Percentiles rank a stretch among this genome's conserved stretches.
phyloP scores from a whole-genome alignment of 2,113 vertebrate genomes.

The Eptatretus burgeri region DNA sequence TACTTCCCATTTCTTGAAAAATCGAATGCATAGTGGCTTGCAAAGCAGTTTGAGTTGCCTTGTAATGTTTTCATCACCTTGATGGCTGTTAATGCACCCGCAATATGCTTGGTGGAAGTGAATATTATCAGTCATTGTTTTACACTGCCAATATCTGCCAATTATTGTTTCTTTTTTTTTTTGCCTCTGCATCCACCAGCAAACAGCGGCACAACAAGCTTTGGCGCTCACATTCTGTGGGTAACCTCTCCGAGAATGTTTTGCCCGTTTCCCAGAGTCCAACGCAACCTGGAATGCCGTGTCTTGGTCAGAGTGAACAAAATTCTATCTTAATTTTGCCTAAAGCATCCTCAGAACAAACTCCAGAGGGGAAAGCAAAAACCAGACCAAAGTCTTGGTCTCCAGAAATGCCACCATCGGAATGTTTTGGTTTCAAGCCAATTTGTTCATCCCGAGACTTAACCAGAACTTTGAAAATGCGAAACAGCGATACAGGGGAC shows the following conservation, averaged over 20 bases:
- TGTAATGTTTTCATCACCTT: no score
- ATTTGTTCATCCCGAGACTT: not conserved
- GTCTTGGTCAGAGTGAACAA: not conserved
- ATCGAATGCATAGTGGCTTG: not conserved
- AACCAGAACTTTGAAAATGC: not conserved
- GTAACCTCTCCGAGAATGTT: slow-evolving; percentile 43
- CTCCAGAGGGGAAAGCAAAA: not conserved
- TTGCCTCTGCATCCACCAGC: slow-evolving; percentile 16
- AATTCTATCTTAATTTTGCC: not conserved
- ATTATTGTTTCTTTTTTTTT: no score
- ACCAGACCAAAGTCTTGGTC: slow-evolving; percentile 5
- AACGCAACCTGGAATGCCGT: not conserved
- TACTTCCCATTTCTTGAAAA: not conserved
- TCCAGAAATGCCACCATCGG: not conserved
- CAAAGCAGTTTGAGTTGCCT: slow-evolving; percentile 2
- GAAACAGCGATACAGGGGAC: not conserved
- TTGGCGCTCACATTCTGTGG: slow-evolving; percentile 78
- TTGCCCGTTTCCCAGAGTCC: not conserved
- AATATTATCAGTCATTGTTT: no score
- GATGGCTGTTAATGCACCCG: no score
- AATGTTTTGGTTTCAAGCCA: not conserved
- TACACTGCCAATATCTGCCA: no score
- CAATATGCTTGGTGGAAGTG: no score
- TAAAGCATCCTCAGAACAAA: not conserved
- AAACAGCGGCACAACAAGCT: slow-evolving; percentile 91